Percentiles rank a stretch among this genome's conserved stretches.
Conservation (phyloP, 2,888 invertebrate species). For the Agrotis segetum region DNA sequence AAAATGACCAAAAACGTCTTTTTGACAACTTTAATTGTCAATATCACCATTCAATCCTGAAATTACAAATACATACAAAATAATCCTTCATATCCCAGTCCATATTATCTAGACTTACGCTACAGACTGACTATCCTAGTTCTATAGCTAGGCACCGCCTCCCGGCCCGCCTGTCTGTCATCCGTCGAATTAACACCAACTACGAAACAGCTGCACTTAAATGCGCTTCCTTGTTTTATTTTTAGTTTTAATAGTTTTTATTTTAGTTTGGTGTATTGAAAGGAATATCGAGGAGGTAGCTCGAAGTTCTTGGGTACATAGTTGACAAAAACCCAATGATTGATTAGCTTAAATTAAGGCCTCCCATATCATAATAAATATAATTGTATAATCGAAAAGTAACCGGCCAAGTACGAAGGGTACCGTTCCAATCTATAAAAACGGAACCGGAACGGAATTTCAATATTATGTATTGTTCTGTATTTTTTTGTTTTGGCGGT, state of each 20-base stretch:
- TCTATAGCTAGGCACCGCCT: slow-evolving; percentile 5
- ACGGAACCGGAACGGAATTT: no score
- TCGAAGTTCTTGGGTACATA: not conserved
- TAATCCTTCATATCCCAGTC: slow-evolving; percentile 11
- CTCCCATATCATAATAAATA: no score
- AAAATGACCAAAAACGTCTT: no score
- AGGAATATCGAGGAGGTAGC: not conserved
- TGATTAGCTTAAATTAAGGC: no score
- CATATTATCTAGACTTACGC: slow-evolving; percentile 11
- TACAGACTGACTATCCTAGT: slow-evolving; percentile 2
- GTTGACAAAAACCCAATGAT: no score
- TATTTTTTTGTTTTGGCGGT: no score
- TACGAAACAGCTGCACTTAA: slow-evolving; percentile 52
- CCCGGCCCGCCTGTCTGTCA: slow-evolving; percentile 57
- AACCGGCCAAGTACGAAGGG: no score
- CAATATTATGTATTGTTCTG: no score
- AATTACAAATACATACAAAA: slow-evolving; percentile 7
- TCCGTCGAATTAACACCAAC: slow-evolving; percentile 63
- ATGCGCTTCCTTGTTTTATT: slow-evolving; percentile 55
- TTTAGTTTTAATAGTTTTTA: slow-evolving; percentile 37
- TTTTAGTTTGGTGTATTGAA: not conserved
- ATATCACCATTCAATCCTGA: no score
- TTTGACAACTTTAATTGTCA: no score
- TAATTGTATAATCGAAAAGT: no score
- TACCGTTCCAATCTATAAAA: no score